Evolutionary conservation across 1,140 invertebrate genomes (phyloP).

Genomic region (Ceratina japonica): DNA sequence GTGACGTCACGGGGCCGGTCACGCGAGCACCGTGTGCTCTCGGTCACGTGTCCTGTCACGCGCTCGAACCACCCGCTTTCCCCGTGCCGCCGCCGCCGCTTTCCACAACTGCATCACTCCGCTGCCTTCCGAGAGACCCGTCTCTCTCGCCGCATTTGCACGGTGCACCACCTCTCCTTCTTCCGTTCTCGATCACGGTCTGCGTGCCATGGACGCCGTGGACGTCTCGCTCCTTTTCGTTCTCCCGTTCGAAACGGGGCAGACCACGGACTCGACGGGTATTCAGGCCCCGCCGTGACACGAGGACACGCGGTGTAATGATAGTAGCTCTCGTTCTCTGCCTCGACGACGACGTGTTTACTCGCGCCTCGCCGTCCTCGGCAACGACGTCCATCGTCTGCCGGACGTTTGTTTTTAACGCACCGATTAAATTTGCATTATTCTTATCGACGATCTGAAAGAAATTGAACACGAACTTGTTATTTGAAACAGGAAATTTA

Average conservation of each 20-base stretch:
- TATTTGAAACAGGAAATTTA: not conserved
- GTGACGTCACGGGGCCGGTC: conserved; percentile 77
- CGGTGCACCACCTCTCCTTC: not conserved
- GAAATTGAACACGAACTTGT: conserved; percentile 5
- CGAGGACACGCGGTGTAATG: conserved; percentile 4
- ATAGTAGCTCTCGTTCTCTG: conserved; percentile 2
- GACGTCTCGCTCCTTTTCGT: not conserved
- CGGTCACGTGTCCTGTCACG: conserved; percentile 79
- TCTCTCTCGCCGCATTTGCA: conserved; percentile 29
- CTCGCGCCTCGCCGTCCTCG: not conserved
- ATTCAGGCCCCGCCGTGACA: conserved; percentile 1
- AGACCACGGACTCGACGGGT: not conserved
- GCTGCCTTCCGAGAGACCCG: not conserved
- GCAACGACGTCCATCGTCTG: not conserved
- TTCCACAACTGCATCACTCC: conserved; percentile 35
- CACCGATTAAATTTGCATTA: conserved; percentile 23
- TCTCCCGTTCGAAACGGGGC: not conserved
- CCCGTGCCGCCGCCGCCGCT: not conserved
- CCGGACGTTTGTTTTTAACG: not conserved
- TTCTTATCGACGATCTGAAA: not conserved
- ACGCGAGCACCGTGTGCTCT: conserved; percentile 78
- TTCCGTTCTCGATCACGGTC: conserved; percentile 17
- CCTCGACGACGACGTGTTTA: conserved; percentile 11
- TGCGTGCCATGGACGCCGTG: not conserved
- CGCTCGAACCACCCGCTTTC: conserved; percentile 61